A percentile compares a stretch with the other conserved stretches of the same genome.
phyloP scores from a whole-genome alignment of 1,140 invertebrate genomes.

The Brachionus paranguensis region DNA sequence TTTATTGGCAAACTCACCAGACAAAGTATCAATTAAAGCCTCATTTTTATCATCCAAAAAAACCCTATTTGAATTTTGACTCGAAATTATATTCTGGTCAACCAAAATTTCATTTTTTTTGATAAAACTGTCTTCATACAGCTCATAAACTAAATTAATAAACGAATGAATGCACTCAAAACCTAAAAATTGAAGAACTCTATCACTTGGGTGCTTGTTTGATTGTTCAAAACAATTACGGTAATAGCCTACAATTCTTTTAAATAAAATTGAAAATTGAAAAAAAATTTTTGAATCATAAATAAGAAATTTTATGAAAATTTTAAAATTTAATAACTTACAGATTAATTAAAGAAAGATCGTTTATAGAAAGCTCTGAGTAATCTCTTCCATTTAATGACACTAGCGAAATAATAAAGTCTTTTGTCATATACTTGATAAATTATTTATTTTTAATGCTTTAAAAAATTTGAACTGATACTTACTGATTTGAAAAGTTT shows the following conservation, averaged over 20 bases:
- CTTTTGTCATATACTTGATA: background rate
- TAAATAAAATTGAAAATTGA: background rate
- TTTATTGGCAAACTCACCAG: background rate
- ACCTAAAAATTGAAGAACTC: constrained; percentile 1
- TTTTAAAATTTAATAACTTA: background rate
- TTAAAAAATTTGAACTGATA: background rate
- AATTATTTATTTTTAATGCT: background rate
- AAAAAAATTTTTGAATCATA: background rate
- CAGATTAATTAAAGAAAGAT: constrained; percentile 4
- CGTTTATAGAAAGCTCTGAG: background rate
- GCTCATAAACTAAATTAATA: background rate
- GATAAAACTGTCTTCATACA: background rate
- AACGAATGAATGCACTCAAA: constrained; percentile 3
- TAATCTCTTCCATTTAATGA: background rate
- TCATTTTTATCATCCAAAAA: background rate
- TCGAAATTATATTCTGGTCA: background rate
- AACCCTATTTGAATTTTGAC: background rate
- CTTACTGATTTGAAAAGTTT: constrained; percentile 32
- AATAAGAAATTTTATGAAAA: background rate
- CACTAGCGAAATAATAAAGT: background rate
- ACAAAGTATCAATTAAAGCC: background rate
- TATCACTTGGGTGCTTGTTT: background rate
- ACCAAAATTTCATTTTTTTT: background rate
- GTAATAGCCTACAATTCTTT: constrained; percentile 23
- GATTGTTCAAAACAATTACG: constrained; percentile 24